These are phyloP conservation scores for Parnassius mnemosyne DNA, from an alignment of 2,888 invertebrate genomes.

Conservation along the genomic window DNA sequence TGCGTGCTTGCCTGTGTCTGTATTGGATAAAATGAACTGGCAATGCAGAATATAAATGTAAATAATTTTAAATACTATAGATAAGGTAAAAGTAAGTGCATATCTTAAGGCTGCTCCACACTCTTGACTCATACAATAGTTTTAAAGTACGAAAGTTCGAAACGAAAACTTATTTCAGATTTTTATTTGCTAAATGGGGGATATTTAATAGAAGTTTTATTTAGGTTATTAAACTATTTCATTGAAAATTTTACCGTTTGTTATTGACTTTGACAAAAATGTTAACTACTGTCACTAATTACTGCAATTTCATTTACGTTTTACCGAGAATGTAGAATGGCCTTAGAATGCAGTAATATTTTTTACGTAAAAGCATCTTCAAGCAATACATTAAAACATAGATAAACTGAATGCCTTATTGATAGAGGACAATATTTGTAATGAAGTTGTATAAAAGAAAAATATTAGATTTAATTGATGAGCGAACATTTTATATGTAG, in stretches of 20 bases:
- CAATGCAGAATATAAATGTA: conserved; percentile 27
- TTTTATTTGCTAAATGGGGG: too few species aligned
- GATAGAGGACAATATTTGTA: conserved; percentile 44
- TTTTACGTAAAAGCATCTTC: background rate
- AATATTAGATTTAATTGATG: background rate
- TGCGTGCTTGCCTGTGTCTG: conserved; percentile 58
- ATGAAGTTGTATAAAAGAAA: background rate
- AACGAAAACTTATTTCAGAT: background rate
- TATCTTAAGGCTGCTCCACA: background rate
- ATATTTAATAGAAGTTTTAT: too few species aligned
- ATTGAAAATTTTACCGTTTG: too few species aligned
- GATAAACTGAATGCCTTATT: conserved; percentile 57
- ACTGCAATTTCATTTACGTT: background rate
- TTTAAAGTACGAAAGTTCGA: background rate
- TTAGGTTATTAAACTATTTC: too few species aligned
- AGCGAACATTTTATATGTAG: background rate
- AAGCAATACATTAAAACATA: conserved; percentile 33
- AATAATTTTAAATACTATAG: conserved; percentile 13
- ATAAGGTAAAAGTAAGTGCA: background rate
- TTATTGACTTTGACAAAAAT: too few species aligned
- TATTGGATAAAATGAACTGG: conserved; percentile 20
- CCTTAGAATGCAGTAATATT: background rate
- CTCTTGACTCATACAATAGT: background rate
- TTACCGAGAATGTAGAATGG: background rate
- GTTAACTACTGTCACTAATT: too few species aligned